Evolutionary conservation across 2,113 vertebrate species (phyloP), one percentile per base, ranked within the genome.

Genomic region (Motacilla alba): DNA sequence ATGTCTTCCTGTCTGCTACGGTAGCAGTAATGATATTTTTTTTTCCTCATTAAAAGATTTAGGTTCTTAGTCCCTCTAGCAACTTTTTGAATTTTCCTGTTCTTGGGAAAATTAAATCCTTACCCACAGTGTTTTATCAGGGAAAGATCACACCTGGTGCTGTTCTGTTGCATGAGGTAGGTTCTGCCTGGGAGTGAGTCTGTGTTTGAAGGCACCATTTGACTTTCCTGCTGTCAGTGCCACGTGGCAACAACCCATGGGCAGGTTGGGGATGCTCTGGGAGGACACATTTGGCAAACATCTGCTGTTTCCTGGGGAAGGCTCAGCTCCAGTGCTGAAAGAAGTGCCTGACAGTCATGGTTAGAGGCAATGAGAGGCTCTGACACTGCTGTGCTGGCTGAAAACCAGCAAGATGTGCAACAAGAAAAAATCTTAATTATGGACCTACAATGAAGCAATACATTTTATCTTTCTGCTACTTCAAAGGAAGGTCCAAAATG

Each of bases 11-110:
- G 78, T 69, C 92, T 94, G 70, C 94, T 67, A 15, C 9, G 1
- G 74, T 74, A 91, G 66, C 56, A 91, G 70, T 66, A 85, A 89
- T 83, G 79, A 63, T 73, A 76, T 13, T 92, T 91, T 91, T 91
- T 90, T 94, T 87, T 90, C 35, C 37, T 90, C 89, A 95, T 95
- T 92, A 74, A 50, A 97, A 74, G 72, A 91, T 88, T 77, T 94
- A 85, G 74, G 14, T 77, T 69, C 87, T 64, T 63, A 67, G 39
- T 47, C 47, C 35, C 83, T 90, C 83, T 47, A 93, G 85, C 85
- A 93, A 77, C 21, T 55, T 56, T 70, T 79, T 70, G 33, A 55
- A 67, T 88, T 93, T 88, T 77, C 76, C 63, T 87, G 11, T 63
- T 93, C 85, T 80, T 70, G 33, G 43, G 90, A 94, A 90, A 55